phyloP scores from a whole-genome alignment of 1,140 invertebrate genomes.

The Bathynomus jamesi region DNA sequence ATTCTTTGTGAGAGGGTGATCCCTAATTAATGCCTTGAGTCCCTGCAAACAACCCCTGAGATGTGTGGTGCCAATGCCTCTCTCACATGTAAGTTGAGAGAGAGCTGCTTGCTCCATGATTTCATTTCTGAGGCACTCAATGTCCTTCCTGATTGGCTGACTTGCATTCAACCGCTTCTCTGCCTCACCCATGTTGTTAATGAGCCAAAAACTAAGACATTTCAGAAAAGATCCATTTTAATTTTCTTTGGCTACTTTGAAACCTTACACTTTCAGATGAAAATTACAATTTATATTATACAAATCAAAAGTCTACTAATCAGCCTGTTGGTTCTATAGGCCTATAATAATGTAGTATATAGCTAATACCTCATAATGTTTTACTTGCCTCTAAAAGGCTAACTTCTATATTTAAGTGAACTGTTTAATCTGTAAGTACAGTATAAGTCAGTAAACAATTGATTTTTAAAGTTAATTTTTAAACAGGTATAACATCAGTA shows the following conservation, averaged over 20 bases:
- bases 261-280: not conserved
- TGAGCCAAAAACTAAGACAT: slow-evolving; percentile 51
- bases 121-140: slow-evolving; percentile 52
- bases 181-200: slow-evolving; percentile 55
- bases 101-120: slow-evolving; percentile 52
- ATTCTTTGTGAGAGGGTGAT: slow-evolving; percentile 22
- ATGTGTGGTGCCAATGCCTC: slow-evolving; percentile 79
- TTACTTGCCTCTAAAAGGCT: too few species aligned
- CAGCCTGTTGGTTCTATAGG: not conserved
- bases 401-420: too few species aligned
- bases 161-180: slow-evolving; percentile 53
- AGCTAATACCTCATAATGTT: slow-evolving; percentile 40
- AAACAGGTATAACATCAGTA: too few species aligned
- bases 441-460: too few species aligned
- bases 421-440: too few species aligned
- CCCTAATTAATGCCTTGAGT: slow-evolving; percentile 49
- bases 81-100: slow-evolving; percentile 61
- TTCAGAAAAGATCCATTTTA: too few species aligned
- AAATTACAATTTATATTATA: not conserved
- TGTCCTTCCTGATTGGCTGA: slow-evolving; percentile 57
- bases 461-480: too few species aligned
- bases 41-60: slow-evolving; percentile 55
- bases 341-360: not conserved
- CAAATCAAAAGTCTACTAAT: not conserved
- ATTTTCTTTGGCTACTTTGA: too few species aligned